Evolutionary conservation across 2,113 vertebrate species (phyloP), one percentile per base, ranked within the genome.

Genomic region (Sebastes schlegelii): DNA sequence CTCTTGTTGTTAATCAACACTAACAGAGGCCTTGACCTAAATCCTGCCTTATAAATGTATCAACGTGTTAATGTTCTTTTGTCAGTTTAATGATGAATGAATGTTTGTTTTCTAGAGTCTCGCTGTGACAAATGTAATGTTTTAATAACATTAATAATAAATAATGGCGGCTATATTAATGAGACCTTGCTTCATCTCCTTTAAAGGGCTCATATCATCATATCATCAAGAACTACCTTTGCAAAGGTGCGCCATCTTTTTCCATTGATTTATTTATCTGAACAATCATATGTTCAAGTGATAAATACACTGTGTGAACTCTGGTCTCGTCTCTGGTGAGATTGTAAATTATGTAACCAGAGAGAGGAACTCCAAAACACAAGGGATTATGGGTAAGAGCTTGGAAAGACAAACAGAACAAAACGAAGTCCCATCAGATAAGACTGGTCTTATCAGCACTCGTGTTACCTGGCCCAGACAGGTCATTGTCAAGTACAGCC

Each of bases 71-170:
- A 70, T 80, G 17, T 40, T 66, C 9, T 45, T 21, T 1, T 67
- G 42, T 55, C 42, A 48, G 8, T 73, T 71, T 45, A n/a, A 70
- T 45, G n/a, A 55, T 19, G 5, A 67, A 16, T 79, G 21, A 3
- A 45, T 55, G n/a, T 19, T 63, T 51, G 7, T 80, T 66, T 78
- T 34, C 1, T 10, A 21, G 6, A 49, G 48, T 49, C 40, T 23
- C 63, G 5, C 4, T 77, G 17, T 83, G n/a, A 51, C 43, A 11
- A 75, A 67, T 76, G 13, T 34, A 8, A n/a, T 52, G 9, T 85
- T 70, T 74, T 45, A 62, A 42, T 54, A 63, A 71, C 21, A 62
- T 11, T 62, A 74, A 57, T 63, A 60, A 88, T 62, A 75, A 77
- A 87, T 57, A 16, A 17, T 4, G 26, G 12, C 72, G 3, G 0